A percentile compares a stretch with the other conserved stretches of the same genome.
Conservation (phyloP, 1,140 invertebrate species). For the Drosophila arawakana region DNA sequence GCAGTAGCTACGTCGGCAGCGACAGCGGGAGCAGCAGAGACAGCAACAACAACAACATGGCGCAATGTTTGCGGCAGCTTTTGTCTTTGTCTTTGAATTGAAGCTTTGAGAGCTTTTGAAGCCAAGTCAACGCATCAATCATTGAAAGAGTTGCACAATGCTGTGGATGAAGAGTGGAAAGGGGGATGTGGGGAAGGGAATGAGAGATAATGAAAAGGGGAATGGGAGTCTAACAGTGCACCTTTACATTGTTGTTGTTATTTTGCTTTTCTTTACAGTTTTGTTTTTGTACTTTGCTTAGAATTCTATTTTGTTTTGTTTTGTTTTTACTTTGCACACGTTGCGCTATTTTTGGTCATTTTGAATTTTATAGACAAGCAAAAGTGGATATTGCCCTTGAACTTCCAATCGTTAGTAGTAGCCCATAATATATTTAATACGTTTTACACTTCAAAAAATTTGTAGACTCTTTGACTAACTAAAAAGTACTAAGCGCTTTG, state of each 20-base stretch:
- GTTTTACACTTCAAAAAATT: neutral
- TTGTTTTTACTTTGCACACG: constrained; percentile 13
- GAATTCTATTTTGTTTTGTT: constrained; percentile 31
- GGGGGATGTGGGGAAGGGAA: no score
- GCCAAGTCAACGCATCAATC: constrained; percentile 75
- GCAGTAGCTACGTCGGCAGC: neutral
- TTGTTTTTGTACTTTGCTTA: constrained; percentile 16
- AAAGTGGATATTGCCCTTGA: constrained; percentile 54
- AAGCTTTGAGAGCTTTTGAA: constrained; percentile 72
- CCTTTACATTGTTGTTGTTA: constrained; percentile 19
- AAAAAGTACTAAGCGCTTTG: no score
- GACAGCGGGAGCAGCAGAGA: constrained; percentile 6
- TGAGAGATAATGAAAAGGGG: no score
- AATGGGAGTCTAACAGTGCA: constrained; percentile 22
- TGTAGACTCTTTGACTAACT: no score
- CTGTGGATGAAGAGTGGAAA: neutral
- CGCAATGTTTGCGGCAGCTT: constrained; percentile 32
- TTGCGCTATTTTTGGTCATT: constrained; percentile 43
- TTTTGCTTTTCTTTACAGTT: constrained; percentile 2
- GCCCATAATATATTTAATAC: constrained; percentile 35
- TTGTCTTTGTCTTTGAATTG: constrained; percentile 42
- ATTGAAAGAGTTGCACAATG: constrained; percentile 63
- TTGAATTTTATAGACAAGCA: constrained; percentile 44
- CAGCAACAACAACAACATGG: constrained; percentile 24
- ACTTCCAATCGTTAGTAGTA: constrained; percentile 38